Evolutionary conservation across 1,140 invertebrate species (phyloP).

Genomic region (Drosophila oshimai): DNA sequence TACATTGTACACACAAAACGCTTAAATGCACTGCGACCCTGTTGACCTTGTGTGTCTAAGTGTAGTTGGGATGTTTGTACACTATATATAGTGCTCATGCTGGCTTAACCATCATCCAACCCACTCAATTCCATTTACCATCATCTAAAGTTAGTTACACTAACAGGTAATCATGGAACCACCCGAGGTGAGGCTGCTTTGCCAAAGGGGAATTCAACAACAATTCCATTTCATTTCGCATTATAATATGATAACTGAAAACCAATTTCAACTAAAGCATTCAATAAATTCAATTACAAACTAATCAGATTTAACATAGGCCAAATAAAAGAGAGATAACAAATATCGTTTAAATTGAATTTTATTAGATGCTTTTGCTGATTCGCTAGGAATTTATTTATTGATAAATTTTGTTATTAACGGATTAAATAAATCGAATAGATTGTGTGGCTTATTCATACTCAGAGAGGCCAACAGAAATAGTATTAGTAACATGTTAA

Average conservation of each 20-base stretch:
- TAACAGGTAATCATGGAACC: conserved; percentile 34
- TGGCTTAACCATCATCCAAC: conserved; percentile 16
- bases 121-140: conserved; percentile 14
- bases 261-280: conserved; percentile 6
- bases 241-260: not conserved
- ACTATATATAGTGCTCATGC: not conserved
- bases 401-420: not conserved
- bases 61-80: not conserved
- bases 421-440: not conserved
- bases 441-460: not conserved
- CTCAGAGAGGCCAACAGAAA: no score
- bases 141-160: conserved; percentile 28
- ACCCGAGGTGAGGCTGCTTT: conserved; percentile 18
- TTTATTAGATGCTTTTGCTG: not conserved
- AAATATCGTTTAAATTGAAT: not conserved
- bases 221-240: conserved; percentile 11
- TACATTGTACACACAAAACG: conserved; percentile 24
- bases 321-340: conserved; percentile 9
- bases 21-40: conserved; percentile 62
- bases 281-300: conserved; percentile 1
- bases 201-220: conserved; percentile 19
- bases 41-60: conserved; percentile 56
- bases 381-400: not conserved
- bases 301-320: not conserved
- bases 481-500: no score